Percentiles rank a stretch among this genome's conserved stretches.
Conservation (phyloP, 2,888 invertebrate species). For the Subacronicta megacephala region DNA sequence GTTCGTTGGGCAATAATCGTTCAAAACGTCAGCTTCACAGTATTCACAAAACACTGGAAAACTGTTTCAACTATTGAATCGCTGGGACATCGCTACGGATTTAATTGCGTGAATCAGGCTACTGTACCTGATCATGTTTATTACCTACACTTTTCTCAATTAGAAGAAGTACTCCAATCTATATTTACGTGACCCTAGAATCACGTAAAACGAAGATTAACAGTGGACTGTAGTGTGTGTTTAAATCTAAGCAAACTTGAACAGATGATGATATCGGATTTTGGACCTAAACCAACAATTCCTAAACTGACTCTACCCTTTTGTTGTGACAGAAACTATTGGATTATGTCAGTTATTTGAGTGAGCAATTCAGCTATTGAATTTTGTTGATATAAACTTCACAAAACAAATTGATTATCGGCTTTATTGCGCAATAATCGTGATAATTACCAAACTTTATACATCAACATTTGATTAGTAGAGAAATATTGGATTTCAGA, state of each 20-base stretch:
- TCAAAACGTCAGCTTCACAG: too few species aligned
- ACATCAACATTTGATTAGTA: too few species aligned
- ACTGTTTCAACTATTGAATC: too few species aligned
- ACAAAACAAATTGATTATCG: neutral
- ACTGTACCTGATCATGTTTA: slow-evolving; percentile 24
- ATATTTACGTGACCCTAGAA: slow-evolving; percentile 31
- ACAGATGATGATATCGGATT: slow-evolving; percentile 29
- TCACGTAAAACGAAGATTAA: slow-evolving; percentile 33
- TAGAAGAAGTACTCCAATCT: slow-evolving; percentile 31
- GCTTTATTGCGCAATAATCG: too few species aligned
- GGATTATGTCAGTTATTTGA: slow-evolving; percentile 25
- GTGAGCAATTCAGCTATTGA: slow-evolving; percentile 23
- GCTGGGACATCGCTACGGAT: too few species aligned
- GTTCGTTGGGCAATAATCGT: too few species aligned
- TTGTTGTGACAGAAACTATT: slow-evolving; percentile 25
- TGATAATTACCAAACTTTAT: too few species aligned
- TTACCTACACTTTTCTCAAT: slow-evolving; percentile 44
- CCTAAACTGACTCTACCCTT: slow-evolving; percentile 9
- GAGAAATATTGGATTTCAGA: too few species aligned
- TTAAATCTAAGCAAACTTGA: slow-evolving; percentile 31
- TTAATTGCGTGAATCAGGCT: too few species aligned
- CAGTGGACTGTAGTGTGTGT: slow-evolving; percentile 9
- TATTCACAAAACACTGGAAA: too few species aligned
- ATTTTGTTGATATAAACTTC: slow-evolving; percentile 10
- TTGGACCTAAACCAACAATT: slow-evolving; percentile 39